Evolutionary conservation across 2,888 invertebrate genomes (phyloP).

Genomic region (Drosophila lacicola): DNA sequence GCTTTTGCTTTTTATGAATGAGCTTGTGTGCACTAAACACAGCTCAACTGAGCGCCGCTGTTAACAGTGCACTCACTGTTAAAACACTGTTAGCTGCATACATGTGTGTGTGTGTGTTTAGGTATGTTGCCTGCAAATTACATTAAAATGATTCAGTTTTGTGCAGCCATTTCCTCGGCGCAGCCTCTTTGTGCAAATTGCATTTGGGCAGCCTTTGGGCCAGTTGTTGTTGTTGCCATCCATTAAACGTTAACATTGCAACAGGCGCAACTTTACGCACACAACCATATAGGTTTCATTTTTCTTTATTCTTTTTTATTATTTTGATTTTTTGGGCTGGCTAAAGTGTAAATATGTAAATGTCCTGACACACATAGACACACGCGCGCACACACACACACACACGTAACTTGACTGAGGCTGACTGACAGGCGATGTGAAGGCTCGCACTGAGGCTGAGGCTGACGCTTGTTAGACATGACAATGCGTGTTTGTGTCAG

Average conservation of each 20-base stretch:
- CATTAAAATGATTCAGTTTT: slow-evolving; percentile 65
- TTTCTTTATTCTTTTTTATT: background rate
- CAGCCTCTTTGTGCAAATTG: slow-evolving; percentile 46
- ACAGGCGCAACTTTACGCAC: slow-evolving; percentile 13
- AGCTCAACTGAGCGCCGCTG: slow-evolving; percentile 26
- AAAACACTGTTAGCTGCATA: slow-evolving; percentile 18
- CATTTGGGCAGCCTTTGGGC: slow-evolving; percentile 48
- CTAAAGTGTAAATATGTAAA: slow-evolving; percentile 61
- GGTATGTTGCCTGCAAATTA: slow-evolving; percentile 51
- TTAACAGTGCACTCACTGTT: slow-evolving; percentile 22
- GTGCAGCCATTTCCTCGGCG: slow-evolving; percentile 36
- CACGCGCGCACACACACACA: slow-evolving; percentile 25
- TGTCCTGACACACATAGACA: slow-evolving; percentile 29
- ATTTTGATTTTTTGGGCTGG: background rate
- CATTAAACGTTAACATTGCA: slow-evolving; percentile 39
- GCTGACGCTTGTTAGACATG: slow-evolving; percentile 77
- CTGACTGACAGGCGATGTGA: slow-evolving; percentile 68
- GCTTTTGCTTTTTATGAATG: slow-evolving; percentile 65
- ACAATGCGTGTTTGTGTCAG: slow-evolving; percentile 80
- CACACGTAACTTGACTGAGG: slow-evolving; percentile 39
- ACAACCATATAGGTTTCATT: slow-evolving; percentile 5
- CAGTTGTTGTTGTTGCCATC: slow-evolving; percentile 6
- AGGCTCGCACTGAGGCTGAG: slow-evolving; percentile 33
- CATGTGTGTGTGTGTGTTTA: slow-evolving; percentile 11
- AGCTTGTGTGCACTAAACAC: slow-evolving; percentile 46